Conservation (phyloP, 1,140 invertebrate species). For the Philaenus spumarius region DNA sequence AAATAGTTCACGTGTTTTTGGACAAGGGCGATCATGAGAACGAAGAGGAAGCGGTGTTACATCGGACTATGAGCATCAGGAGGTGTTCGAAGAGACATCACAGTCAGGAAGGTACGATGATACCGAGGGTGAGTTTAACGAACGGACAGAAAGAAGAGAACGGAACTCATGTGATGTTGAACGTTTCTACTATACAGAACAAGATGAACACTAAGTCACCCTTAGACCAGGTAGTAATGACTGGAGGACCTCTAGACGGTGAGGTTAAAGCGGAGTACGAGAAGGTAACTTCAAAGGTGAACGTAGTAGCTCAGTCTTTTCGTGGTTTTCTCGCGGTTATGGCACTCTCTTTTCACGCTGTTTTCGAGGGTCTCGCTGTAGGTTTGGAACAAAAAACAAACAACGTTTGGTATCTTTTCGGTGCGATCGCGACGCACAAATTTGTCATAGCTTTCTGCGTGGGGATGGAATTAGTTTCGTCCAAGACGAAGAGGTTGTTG, state of each 20-base stretch:
- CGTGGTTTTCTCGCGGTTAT: constrained; percentile 58
- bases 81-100: constrained; percentile 40
- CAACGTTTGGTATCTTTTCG: constrained; percentile 59
- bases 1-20: constrained; percentile 54
- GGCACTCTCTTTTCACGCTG: constrained; percentile 71
- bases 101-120: constrained; percentile 29
- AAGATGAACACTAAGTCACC: constrained; percentile 19
- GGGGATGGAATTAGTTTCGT: constrained; percentile 58
- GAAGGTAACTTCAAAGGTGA: background rate
- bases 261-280: constrained; percentile 10
- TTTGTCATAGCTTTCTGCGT: constrained; percentile 65
- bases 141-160: no score
- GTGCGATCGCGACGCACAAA: constrained; percentile 68
- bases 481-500: constrained; percentile 48
- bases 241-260: constrained; percentile 22
- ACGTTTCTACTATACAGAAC: constrained; percentile 16
- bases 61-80: constrained; percentile 49
- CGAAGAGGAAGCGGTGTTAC: constrained; percentile 44
- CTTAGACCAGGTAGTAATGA: constrained; percentile 28
- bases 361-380: constrained; percentile 76
- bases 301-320: constrained; percentile 42
- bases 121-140: constrained; percentile 26
- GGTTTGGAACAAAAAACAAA: constrained; percentile 58
- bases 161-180: constrained; percentile 28
- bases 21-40: constrained; percentile 40